Evolutionary conservation across 2,113 vertebrate genomes (phyloP), one percentile per base, ranked within the genome.

Genomic region (Ictalurus furcatus): DNA sequence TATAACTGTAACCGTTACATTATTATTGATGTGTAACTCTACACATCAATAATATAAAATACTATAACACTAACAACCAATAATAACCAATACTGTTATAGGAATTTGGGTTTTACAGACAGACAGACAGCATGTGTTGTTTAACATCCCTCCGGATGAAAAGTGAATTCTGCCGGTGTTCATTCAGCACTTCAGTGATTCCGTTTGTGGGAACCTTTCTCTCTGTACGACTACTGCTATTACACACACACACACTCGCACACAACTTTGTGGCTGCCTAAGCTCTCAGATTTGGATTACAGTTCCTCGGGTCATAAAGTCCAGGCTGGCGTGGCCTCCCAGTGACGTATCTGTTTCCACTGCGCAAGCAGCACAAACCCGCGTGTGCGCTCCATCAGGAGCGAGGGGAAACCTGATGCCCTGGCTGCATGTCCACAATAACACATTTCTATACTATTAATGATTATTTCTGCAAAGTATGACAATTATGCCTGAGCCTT

Each of bases 281-380:
- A 74, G 54, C 59, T 34, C 82, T 78, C 17, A 52, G 86, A 67
- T 88, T 71, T 88, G 71, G 40, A 85, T 85, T 85, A 88, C 40
- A 76, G 79, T 19, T 82, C 19, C n/a, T 85, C 17, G 13, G 19
- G 82, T 52, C 78, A n/a, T 48, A 85, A 89, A 85, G 52, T 85
- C 88, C 58, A 79, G 28, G 28, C 40, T 30, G 25, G 52, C 44
- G 34, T 30, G 37, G 58, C 86, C 59, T 80, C 59, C 12, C 9
- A 3, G 56, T 85, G 88, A 89, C 83, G 48, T 85, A 14, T 56
- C 52, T 6, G 59, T 85, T 89, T 89, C 83, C 88, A 89, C 83
- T 89, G 48, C 73, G 71, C 59, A 67, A 88, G 19, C 67, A 74
- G 37, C 16, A 85, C 65, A 52, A 84, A 54, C 44, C 44, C 5